These are phyloP conservation scores for Margarornis squamiger DNA, from an alignment of 2,797 vertebrate species.

Conservation along the genomic window DNA sequence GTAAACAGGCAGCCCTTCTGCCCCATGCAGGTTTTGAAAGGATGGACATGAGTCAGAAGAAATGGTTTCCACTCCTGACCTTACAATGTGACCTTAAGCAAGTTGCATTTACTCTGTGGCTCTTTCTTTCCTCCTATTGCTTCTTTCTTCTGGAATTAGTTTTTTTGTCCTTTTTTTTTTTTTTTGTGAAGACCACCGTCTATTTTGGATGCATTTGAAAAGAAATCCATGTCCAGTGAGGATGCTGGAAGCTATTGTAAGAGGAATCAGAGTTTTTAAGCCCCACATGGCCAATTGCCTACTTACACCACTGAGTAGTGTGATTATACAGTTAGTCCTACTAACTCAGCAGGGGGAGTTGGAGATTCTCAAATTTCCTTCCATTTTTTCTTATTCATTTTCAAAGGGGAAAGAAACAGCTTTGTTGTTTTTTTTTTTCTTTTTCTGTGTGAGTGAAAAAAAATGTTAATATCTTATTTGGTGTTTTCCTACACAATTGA, in stretches of 20 bases:
- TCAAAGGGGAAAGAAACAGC: constrained; percentile 44
- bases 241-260: background rate
- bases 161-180: background rate
- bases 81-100: background rate
- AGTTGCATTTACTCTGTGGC: background rate
- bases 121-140: background rate
- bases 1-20: background rate
- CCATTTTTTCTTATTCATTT: constrained; percentile 26
- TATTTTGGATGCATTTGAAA: background rate
- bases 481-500: constrained; percentile 65
- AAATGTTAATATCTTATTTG: constrained; percentile 61
- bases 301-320: background rate
- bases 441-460: background rate
- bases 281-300: background rate
- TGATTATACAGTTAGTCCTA: constrained; percentile 16
- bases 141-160: background rate
- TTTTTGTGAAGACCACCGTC: background rate
- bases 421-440: background rate
- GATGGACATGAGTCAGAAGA: background rate
- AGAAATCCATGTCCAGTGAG: background rate
- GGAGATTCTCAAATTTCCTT: constrained; percentile 54
- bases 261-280: constrained; percentile 15
- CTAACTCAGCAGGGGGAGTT: constrained; percentile 54
- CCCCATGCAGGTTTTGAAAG: background rate
- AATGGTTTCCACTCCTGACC: background rate